phyloP scores from a whole-genome alignment of 1,140 invertebrate genomes.

The Plectrocnemia conspersa region DNA sequence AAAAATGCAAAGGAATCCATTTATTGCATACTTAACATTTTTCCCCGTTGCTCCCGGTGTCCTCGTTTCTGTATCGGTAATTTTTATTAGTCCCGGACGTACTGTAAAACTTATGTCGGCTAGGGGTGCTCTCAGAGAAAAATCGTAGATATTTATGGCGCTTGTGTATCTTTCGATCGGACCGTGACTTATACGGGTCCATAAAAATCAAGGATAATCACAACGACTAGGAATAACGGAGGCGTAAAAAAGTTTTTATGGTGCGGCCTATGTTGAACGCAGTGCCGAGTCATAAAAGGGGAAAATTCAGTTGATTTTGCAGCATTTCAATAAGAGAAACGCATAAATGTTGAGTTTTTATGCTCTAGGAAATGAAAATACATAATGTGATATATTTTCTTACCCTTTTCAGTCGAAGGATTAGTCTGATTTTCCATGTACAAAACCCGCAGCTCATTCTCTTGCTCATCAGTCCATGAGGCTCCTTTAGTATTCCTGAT shows the following conservation, averaged over 20 bases:
- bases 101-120: conserved; percentile 21
- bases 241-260: not conserved
- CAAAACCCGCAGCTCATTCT: conserved; percentile 74
- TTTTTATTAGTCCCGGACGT: conserved; percentile 22
- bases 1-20: conserved; percentile 20
- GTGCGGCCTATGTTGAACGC: not conserved
- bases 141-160: conserved; percentile 18
- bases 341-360: not conserved
- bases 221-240: not conserved
- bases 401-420: conserved; percentile 57
- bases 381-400: not conserved
- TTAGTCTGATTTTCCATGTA: conserved; percentile 79
- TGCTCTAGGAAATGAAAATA: not conserved
- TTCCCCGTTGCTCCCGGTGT: not conserved
- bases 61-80: conserved; percentile 10
- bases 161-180: conserved; percentile 9
- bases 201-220: conserved; percentile 13
- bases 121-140: conserved; percentile 13
- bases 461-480: conserved; percentile 81
- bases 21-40: conserved; percentile 27
- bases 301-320: not conserved
- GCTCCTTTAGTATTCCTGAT: conserved; percentile 41
- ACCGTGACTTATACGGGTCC: conserved; percentile 8
- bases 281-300: too few relatives aligned
- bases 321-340: too few relatives aligned